Base-by-base conservation (phyloP, 1,140 invertebrate genomes). In the Papilio polyxenes region DNA sequence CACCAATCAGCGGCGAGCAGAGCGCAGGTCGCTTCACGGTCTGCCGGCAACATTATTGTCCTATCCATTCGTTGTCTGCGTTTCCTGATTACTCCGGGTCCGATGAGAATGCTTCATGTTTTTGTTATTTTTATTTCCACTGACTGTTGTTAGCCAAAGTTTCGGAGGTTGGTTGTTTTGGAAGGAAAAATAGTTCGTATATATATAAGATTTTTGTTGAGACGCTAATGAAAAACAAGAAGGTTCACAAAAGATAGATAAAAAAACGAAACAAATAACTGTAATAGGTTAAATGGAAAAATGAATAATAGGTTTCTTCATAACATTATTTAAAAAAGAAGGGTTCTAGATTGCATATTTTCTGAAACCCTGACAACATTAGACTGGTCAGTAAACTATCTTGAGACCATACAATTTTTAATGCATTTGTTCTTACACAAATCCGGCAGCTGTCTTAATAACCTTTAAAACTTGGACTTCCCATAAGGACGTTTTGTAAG, bases 1-100 rank as follows among this genome's bases (percentile, higher is more conserved):
- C 31, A 72, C 65, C 65, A 72, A 72, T 72, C 65, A 72, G 65
- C 65, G 31, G 4, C 62, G 62, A 65, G 62, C 62, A 31, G 56
- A 72, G 62, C 65, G 65, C 65, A 65, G 62, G 62, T 65, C 65
- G 65, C 65, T 77, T 77, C 44, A 77, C 75, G 75, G 75, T 77
- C 75, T 77, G 11, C 48, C 48, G 48, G 13, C n/a, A 51, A 13
- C 48, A 77, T 77, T 49, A 77, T 77, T 77, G 75, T 77, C 75
- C 49, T 77, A 7, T 11, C 74, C 49, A 51, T 53, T 53, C 75
- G 56, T 77, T 77, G 75, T 77, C 75, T 77, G 48, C 75, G 75
- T 77, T 75, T 77, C 75, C 75, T 77, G 75, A 77, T 77, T 77
- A 77, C 75, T 77, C 75, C 44, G 40, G 17, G 75, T 75, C 75